Evolutionary conservation across 1,140 invertebrate species (phyloP).

Genomic region (Hypsibius dujardini): DNA sequence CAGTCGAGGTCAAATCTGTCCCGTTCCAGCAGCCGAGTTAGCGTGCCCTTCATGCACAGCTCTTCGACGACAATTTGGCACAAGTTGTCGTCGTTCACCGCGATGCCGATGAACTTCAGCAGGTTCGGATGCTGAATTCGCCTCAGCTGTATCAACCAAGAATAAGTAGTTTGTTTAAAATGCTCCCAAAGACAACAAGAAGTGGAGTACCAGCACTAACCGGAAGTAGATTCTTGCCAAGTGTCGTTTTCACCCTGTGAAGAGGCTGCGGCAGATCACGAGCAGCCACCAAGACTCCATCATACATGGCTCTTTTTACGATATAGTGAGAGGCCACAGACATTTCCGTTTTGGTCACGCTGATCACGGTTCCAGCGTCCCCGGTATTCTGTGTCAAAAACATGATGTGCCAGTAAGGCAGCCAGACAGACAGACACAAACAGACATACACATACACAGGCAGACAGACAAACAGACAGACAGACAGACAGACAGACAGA

Average conservation of each 20-base stretch:
- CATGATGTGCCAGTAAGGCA: too few species aligned
- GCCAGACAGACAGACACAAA: too few species aligned
- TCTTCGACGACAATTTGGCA: background rate
- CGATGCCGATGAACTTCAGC: constrained; percentile 5
- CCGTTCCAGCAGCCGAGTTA: background rate
- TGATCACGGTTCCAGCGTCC: background rate
- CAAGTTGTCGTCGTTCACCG: background rate
- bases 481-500: too few species aligned
- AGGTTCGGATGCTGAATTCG: background rate
- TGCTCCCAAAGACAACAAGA: too few species aligned
- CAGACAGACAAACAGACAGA: too few species aligned
- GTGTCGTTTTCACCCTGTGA: background rate
- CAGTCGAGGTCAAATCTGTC: background rate
- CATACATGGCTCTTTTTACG: background rate
- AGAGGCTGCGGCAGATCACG: background rate
- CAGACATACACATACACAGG: too few species aligned
- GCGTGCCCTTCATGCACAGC: background rate
- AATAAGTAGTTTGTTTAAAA: too few species aligned
- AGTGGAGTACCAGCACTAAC: background rate
- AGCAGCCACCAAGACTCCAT: background rate
- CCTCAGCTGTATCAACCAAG: background rate
- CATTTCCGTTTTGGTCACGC: background rate
- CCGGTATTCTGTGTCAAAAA: too few species aligned
- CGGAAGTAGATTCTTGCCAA: constrained; percentile 7
- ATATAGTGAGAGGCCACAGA: constrained; percentile 1